phyloP scores from a whole-genome alignment of 2,797 vertebrate genomes.

The Lepilemur ruficaudatus region DNA sequence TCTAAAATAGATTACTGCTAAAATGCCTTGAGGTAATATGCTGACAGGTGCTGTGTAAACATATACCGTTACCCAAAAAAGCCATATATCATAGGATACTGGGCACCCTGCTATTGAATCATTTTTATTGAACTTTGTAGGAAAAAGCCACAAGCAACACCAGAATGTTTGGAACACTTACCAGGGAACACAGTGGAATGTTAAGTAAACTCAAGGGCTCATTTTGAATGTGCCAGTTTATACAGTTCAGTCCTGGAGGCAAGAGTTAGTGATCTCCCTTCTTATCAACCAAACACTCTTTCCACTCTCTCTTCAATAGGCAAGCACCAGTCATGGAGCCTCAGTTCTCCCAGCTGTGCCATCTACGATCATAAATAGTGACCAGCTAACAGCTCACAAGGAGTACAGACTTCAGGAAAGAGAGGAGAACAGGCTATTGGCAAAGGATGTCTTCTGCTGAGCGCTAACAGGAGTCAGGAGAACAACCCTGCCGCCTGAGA shows the following conservation, averaged over 20 bases:
- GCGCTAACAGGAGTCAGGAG: not conserved
- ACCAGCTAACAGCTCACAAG: not conserved
- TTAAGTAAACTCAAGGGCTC: slow-evolving; percentile 34
- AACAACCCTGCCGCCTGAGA: not conserved
- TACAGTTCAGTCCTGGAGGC: slow-evolving; percentile 22
- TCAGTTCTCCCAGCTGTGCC: not conserved
- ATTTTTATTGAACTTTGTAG: slow-evolving; percentile 17
- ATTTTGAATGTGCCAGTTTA: not conserved
- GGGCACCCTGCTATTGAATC: not conserved
- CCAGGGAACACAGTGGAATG: slow-evolving; percentile 7
- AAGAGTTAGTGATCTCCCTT: slow-evolving; percentile 11
- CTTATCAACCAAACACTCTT: not conserved
- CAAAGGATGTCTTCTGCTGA: not conserved
- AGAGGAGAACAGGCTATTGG: not conserved
- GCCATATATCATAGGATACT: not conserved
- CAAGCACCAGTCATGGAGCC: not conserved
- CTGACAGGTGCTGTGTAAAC: not conserved
- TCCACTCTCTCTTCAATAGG: not conserved
- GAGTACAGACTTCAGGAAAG: not conserved
- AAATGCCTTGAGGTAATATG: not conserved
- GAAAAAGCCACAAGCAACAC: slow-evolving; percentile 38
- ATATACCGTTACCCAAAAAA: not conserved
- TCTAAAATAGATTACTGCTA: slow-evolving; percentile 26
- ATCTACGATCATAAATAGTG: not conserved
- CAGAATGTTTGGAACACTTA: slow-evolving; percentile 43